Base-by-base conservation (phyloP, 2,797 vertebrate genomes). In the Tragelaphus oryx region DNA sequence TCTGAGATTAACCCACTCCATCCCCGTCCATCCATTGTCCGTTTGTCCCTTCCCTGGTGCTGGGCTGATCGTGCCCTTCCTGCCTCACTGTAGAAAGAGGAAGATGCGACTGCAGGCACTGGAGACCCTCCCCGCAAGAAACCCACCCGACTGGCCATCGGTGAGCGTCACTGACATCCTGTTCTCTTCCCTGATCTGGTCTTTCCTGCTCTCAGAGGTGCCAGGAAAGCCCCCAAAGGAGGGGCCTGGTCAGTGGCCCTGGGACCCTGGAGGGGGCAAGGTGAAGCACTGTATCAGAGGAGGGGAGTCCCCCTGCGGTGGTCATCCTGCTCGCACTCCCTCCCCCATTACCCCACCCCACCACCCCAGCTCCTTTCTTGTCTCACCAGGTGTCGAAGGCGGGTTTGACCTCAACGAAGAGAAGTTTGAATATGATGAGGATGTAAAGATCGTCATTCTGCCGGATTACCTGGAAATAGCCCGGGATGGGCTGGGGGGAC, bases 121-220 rank as follows among this genome's bases (percentile, higher is more conserved):
- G 99, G 99, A 91, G 99, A 99, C 96, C 99, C 99, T 1, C 99
- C 99, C 0, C 99, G 99, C 97, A 99, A 99, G 99, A 99, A 99
- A 98, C 99, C 99, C 84, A 99, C 99, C 75, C 99, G 99, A 68
- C 86, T 99, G 97, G 99, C 99, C 54, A 99, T 99, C 93, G 99
- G 99, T 99, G 96, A 98, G 98, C 41, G 2, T 37, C 55, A 1
- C 8, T 57, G 24, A 30, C 20, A 16, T 33, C 22, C 81, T 48
- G 0, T 48, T 88, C 13, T 37, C 59, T 6, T 50, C n/a, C 54
- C 44, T 65, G 41, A 13, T 5, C 37, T 93, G 8, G 14, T 41
- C 60, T 48, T 16, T 12, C 28, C 20, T 76, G 0, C 0, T 9
- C 1, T 71, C 65, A 78, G 71, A 20, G 18, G 62, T 28, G 41